phyloP scores from a whole-genome alignment of 2,113 vertebrate genomes.

The Siniperca knerii region DNA sequence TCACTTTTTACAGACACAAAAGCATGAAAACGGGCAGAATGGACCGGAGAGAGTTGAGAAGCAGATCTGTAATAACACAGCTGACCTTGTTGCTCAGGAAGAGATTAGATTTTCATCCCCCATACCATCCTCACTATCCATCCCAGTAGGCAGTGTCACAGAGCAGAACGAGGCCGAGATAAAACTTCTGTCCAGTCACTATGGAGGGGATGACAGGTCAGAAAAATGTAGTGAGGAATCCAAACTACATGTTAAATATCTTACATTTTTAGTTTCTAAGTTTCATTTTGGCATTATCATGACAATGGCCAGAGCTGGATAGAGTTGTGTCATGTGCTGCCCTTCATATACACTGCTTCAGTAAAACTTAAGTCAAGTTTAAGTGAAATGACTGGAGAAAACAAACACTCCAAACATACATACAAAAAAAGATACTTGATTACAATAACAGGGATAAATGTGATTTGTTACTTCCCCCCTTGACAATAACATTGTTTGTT shows the following conservation, averaged over 20 bases:
- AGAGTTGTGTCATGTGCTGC: background rate
- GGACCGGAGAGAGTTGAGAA: background rate
- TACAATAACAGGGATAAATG: background rate
- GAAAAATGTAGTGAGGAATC: constrained; percentile 1
- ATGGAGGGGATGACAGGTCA: constrained; percentile 50
- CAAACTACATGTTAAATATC: background rate
- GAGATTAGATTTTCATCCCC: background rate
- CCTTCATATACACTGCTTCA: background rate
- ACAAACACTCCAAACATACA: background rate
- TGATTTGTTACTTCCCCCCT: constrained; percentile 8
- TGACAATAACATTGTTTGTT: constrained; percentile 3
- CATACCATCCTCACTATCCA: background rate
- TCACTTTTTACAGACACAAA: constrained; percentile 48
- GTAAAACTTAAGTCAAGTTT: background rate
- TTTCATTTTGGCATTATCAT: background rate
- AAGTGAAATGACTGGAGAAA: background rate
- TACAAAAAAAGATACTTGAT: background rate
- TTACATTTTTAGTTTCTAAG: background rate
- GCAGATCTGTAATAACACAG: constrained; percentile 1
- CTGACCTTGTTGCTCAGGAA: constrained; percentile 6
- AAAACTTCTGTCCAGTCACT: background rate
- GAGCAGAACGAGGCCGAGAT: constrained; percentile 5
- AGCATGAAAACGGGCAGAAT: constrained; percentile 12
- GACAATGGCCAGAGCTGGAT: background rate
- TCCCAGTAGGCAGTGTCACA: background rate